A percentile compares a stretch with the other conserved stretches of the same genome.
Evolutionary conservation across 2,113 vertebrate species (phyloP).

Genomic region (Cynocephalus volans): DNA sequence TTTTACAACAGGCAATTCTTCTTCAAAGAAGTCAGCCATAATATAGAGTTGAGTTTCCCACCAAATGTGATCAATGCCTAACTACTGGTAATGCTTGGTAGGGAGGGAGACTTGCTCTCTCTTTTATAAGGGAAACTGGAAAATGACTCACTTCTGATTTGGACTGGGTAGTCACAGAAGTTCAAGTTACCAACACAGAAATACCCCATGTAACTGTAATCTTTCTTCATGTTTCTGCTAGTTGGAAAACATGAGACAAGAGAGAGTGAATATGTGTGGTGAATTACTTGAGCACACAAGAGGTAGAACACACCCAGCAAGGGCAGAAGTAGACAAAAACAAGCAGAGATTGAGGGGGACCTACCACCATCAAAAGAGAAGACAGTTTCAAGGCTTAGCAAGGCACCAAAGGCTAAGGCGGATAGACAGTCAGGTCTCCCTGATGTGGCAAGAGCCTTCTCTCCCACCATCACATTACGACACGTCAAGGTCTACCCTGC

Average conservation of each 20-base stretch:
- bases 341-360: neutral
- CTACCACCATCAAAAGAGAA: neutral
- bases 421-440: neutral
- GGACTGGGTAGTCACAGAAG: neutral
- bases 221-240: neutral
- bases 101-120: neutral
- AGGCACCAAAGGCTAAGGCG: neutral
- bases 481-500: neutral
- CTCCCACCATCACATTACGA: neutral
- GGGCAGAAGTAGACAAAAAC: neutral
- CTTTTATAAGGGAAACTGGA: neutral
- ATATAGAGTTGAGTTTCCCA: neutral
- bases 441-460: neutral
- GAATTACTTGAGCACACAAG: neutral
- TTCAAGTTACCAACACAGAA: conserved; percentile 12
- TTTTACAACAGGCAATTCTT: neutral
- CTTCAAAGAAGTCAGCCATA: neutral
- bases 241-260: neutral
- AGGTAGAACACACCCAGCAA: fast-evolving
- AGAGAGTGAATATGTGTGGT: neutral
- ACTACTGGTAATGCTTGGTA: neutral
- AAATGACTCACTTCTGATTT: conserved; percentile 17
- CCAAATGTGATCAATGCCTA: neutral
- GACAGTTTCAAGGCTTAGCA: neutral
- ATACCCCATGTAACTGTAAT: neutral